Base-by-base conservation (phyloP, 2,888 invertebrate genomes). In the Sinelater perroti region DNA sequence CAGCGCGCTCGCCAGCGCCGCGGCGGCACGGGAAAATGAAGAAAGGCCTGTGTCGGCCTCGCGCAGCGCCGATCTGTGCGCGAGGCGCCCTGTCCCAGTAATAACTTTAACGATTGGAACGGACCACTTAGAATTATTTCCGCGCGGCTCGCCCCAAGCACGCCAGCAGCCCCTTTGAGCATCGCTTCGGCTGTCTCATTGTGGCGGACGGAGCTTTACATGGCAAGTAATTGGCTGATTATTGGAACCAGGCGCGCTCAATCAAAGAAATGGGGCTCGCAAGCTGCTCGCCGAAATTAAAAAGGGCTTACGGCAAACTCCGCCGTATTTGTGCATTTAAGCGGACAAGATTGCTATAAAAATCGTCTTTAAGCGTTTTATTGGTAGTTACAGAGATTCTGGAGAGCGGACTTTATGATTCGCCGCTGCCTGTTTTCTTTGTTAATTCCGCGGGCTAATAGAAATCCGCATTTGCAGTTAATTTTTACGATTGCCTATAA, bases 21-120 rank as follows among this genome's bases (percentile, higher is more conserved):
- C 42, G 20, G 30, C 50, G 35, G 50, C 45, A 46, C 47, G 45
- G 18, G 45, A 18, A 56, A 46, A 56, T 56, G 40, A 51, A 56
- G 56, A 56, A 51, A 51, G 46, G 30, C 51, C 40, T 56, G 51
- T 56, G 52, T 56, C 56, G 35, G 38, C 49, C 52, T 56, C 45
- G 52, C 56, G 52, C 56, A 56, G 52, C 51, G 42, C 21, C 52
- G 56, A 44, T 45, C 46, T 51, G 51, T 56, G 49, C 14, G 33
- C 50, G 56, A 42, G 44, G 42, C 35, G 30, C 36, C 35, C 11
- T 46, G 36, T 28, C 20, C 44, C 36, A 18, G 13, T 54, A 54
- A 54, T 55, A 55, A 55, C 17, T 47, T 26, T 35, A 20, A 18
- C 20, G 47, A 47, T 47, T 33, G 47, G 35, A 47, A 31, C 35